Evolutionary conservation across 1,140 invertebrate genomes (phyloP), one percentile per base, ranked within the genome.

Genomic region (Drosophila pallidifrons): DNA sequence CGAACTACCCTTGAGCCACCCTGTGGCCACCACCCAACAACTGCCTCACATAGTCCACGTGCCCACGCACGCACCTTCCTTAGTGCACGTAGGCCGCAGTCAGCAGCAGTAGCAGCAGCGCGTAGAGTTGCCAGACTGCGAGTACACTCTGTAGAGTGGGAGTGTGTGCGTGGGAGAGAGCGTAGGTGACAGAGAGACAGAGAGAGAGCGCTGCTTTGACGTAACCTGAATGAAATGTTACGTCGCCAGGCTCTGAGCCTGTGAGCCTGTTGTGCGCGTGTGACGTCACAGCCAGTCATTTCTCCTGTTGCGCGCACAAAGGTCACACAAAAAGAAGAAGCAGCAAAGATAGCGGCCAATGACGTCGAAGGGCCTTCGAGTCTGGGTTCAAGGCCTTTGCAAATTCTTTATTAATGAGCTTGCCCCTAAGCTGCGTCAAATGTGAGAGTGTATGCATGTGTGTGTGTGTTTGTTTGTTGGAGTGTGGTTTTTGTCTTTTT

Each of bases 261-360:
- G 7, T 11, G 7, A 16, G 45, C 43, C 45, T 61, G 59, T 11
- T 45, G 58, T 28, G 30, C 13, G 10, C n/a, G 59, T 20, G 67
- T 87, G 83, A 87, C 83, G 83, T 87, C 83, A 88, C 85, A 38
- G 54, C 46, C 4, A 4, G 69, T 55, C 46, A 55, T 43, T 68
- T 32, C 69, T 87, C 82, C 83, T 87, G 83, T 87, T 87, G 83
- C 83, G 70, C 74, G 35, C 35, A 8, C 55, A 65, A 72, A 83
- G 81, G 81, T 83, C 77, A 83, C 43, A 32, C 28, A 32, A 54
- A 5, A 32, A 54, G 51, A 13, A 54, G 16, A 8, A 57, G 35
- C 16, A 20, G 20, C 47, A 64, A n/a, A 46, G 5, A 8, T 46
- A 28, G 47, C 51, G 63, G 30, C 70, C 67, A 54, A 46, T 86